Base-by-base conservation (phyloP, 2,113 vertebrate genomes). In the Todiramphus saurophagus region DNA sequence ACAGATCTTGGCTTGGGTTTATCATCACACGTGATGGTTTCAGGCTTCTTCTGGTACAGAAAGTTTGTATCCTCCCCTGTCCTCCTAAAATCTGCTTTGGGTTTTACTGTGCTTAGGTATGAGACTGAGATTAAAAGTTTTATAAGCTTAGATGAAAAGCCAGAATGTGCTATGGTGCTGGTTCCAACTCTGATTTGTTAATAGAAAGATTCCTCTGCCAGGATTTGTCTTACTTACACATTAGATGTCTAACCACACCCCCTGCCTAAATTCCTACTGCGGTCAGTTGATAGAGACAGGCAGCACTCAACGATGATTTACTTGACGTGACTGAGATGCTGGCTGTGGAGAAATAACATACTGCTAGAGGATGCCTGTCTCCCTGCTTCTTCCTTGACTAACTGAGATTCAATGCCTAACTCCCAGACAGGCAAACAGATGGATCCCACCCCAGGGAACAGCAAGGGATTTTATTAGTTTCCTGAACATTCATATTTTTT, bases 1-100 rank as follows among this genome's bases (percentile, higher is more conserved):
- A 83, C 25, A 63, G 82, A 81, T 90, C 72, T 92, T 92, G 89
- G 67, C 67, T 82, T 90, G 55, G 44, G 44, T 89, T 95, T 75
- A 37, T 83, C 62, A 66, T 92, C 25, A 67, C 23, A 43, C 23
- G 83, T 62, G 68, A 83, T 75, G 62, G 44, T 75, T 60, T 86
- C 33, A 79, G 43, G 44, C 70, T 90, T 5, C 68, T 81, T 78
- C 70, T 93, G 73, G 10, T 87, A 66, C 21, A 51, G 78, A 81
- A 80, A 87, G 17, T 23, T 53, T 87, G 68, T 59, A 60, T 68
- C 27, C 39, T 48, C 16, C 68, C 39, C 25, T 16, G 25, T 67
- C 20, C n/a, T 39, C n/a, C 56, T 43, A 72, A 83, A 83, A 85
- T 84, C 74, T 84, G 33, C 73, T 87, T 87, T 81, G 53, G 44